Evolutionary conservation across 2,888 invertebrate genomes (phyloP), one percentile per base, ranked within the genome.

Genomic region (Stegophylla sp.): DNA sequence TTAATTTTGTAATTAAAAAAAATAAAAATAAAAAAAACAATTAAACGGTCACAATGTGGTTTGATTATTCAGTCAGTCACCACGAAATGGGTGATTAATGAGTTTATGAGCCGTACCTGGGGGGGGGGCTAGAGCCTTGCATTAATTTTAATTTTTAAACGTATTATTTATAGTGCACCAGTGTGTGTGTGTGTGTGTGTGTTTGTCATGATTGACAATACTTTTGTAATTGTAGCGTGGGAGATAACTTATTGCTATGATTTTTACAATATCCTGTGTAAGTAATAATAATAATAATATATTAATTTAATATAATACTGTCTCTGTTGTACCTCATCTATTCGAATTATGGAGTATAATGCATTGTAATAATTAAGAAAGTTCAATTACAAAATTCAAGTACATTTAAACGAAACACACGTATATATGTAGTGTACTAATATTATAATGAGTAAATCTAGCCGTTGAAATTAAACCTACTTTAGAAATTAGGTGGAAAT

Each of bases 111-210:
- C 13, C 3, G 51, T 51, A 69, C 20, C 45, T 15, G 41, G 28
- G 51, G 28, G 28, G 41, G 28, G 51, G 28, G 28, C 28, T 51
- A 69, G n/a, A 69, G 5, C 28, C 15, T 20, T 51, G n/a, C 28
- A 69, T 51, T 69, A 15, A 48, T 51, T 69, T 69, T 28, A 23
- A 56, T 51, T 69, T 51, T 13, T 69, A 23, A 53, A 69, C 34
- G 5, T 34, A 69, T 69, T 34, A 69, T 69, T 56, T 69, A 69
- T 69, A 51, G 13, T 20, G 13, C n/a, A 66, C 45, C 48, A 51
- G 12, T 28, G 45, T 10, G 15, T 43, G 12, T 43, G 17, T 2
- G n/a, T n/a, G n/a, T n/a, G n/a, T n/a, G n/a, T n/a, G 5, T 7
- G 15, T 34, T 51, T 53, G 20, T 69, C 34, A 34, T 20, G 48